Evolutionary conservation across 2,888 invertebrate species (phyloP), one percentile per base, ranked within the genome.

Genomic region (Clunio marinus): DNA sequence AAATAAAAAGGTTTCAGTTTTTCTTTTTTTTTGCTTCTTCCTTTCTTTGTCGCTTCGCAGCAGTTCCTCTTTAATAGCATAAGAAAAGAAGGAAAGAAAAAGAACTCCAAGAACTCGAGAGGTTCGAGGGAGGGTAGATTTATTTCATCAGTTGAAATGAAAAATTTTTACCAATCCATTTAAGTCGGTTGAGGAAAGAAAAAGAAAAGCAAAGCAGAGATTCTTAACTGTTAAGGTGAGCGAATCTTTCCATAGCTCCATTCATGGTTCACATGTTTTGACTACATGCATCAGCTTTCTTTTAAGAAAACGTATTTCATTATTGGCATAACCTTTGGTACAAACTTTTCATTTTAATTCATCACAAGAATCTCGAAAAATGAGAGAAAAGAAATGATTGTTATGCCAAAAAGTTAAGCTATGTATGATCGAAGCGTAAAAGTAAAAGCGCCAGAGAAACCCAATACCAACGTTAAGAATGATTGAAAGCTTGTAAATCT

Each of bases 71-170:
- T 66, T 66, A 66, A 66, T 66, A 46, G 17, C 27, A 66, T 15
- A 7, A 8, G 17, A 22, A 5, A 51, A 8, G 20, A 22, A 4
- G 2, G 27, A 57, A 57, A 24, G 27, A 27, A 57, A 32, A 32
- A 32, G 10, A 32, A 51, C 46, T 65, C 37, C n/a, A n/a, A 58
- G 25, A 57, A 59, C 59, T 35, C 55, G 55, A 66, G n/a, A n/a
- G n/a, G 66, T 66, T 46, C 66, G 66, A n/a, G n/a, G n/a, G n/a
- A n/a, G 66, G 65, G 51, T 66, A 66, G 66, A 66, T 66, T 66
- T 66, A 66, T 66, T 66, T 66, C 66, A 66, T 66, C 51, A 66
- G 66, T 66, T 66, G 66, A 66, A 66, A 66, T 66, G 66, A 66
- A 66, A 66, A 66, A 66, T 66, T 66, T 25, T 35, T 28, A 24